A percentile compares a stretch with the other conserved stretches of the same genome.
phyloP scores from a whole-genome alignment of 2,888 invertebrate species.

The Cepaea hortensis region DNA sequence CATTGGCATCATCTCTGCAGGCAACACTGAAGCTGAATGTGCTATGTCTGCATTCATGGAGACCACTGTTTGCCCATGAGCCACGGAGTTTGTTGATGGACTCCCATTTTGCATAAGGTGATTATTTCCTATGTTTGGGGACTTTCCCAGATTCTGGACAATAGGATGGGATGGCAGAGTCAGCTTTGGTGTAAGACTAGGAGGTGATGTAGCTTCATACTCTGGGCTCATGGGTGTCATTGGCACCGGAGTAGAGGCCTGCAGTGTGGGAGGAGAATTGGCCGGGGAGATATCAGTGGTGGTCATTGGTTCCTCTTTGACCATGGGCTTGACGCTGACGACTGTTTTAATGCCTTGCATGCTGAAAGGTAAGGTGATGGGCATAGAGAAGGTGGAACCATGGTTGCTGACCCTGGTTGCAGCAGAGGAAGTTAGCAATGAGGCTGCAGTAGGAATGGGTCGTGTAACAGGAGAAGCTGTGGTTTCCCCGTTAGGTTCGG shows the following conservation, averaged over 20 bases:
- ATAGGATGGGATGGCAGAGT: not conserved
- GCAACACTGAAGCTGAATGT: conserved; percentile 73
- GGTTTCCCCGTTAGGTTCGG: conserved; percentile 49
- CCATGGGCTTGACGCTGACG: conserved; percentile 47
- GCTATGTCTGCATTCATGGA: conserved; percentile 69
- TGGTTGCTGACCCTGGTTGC: not conserved
- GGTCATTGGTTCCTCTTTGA: conserved; percentile 56
- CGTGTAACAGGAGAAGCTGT: conserved; percentile 39
- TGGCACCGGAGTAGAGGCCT: conserved; percentile 20
- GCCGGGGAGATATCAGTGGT: conserved; percentile 61
- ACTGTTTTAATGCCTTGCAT: conserved; percentile 41
- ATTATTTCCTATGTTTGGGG: conserved; percentile 9
- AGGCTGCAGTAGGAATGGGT: conserved; percentile 37
- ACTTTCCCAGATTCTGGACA: conserved; percentile 28
- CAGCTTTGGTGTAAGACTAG: conserved; percentile 51
- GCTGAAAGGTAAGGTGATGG: conserved; percentile 38
- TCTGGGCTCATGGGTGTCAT: conserved; percentile 69
- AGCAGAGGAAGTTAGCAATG: conserved; percentile 32
- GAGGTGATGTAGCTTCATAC: conserved; percentile 66
- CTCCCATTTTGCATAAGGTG: conserved; percentile 27
- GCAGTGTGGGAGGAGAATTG: conserved; percentile 62
- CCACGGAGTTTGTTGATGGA: not conserved
- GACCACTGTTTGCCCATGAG: conserved; percentile 41
- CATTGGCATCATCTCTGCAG: conserved; percentile 67
- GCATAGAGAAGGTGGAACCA: conserved; percentile 17